Evolutionary conservation across 35 echinoderm and acorn worm species (phyloP), one percentile per base, ranked within the genome.

Genomic region (Apostichopus californicus): DNA sequence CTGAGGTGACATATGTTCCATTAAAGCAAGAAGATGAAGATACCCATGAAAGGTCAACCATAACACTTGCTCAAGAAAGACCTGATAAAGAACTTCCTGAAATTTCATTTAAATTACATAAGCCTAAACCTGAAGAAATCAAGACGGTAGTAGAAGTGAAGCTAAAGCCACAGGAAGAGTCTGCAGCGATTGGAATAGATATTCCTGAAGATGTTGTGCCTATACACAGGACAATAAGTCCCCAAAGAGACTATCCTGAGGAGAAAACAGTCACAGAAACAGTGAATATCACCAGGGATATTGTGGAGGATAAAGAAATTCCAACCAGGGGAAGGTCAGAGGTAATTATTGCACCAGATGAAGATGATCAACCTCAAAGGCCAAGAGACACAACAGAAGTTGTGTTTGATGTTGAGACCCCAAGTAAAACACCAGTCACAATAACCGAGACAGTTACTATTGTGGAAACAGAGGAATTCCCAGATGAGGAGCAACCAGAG

Each of bases 311-410:
- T 0, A 12, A 25, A 77, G 73, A 21, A 25, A 77, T 25, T 17
- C 15, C 73, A 77, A 4, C 34, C 34, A 9, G 78, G 26, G 78
- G 52, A 25, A 79, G 52, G 9, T 52, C 78, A 20, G 1, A 79
- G 78, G 78, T 61, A 61, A 61, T 61, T 61, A 61, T 61, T 61
- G 58, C 12, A 61, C 58, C 58, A 61, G 7, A 61, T 61, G 58
- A 61, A 61, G 58, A 61, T 8, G 58, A 61, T 21, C 82, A 90
- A 87, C 64, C 71, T n/a, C 26, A 93, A 78, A 77, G 15, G n/a
- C 59, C 92, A 79, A 66, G 55, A 55, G 92, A 93, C n/a, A 71
- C 84, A 86, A 87, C 78, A 87, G 71, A 79, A 52, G 3, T 54
- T 4, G 26, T 25, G 6, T 12, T 79, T 1, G 78, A 24, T 79